Conservation (phyloP, 2,888 invertebrate genomes). For the Hemaris fuciformis region DNA sequence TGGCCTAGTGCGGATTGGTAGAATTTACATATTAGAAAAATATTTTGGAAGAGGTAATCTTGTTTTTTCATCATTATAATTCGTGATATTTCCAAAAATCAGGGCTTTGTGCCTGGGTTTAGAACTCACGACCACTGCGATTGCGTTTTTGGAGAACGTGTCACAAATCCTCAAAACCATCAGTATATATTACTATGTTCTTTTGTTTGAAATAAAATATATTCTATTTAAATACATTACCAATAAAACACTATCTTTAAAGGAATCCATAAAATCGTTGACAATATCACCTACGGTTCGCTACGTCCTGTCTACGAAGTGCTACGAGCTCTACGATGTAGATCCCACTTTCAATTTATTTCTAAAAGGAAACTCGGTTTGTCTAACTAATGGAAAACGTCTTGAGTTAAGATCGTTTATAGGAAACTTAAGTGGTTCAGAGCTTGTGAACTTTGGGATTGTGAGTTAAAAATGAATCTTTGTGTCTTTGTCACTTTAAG, state of each 20-base stretch:
- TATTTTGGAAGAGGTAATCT: no score
- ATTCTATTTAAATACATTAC: background rate
- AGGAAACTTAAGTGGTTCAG: background rate
- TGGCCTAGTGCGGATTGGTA: no score
- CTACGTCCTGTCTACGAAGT: slow-evolving; percentile 20
- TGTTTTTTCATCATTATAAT: no score
- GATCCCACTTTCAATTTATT: slow-evolving; percentile 17
- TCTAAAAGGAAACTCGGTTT: slow-evolving; percentile 3
- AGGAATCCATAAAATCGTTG: background rate
- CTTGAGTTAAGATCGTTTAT: background rate
- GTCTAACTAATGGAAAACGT: slow-evolving; percentile 3
- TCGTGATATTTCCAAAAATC: no score
- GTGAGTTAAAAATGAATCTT: background rate
- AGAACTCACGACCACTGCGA: no score
- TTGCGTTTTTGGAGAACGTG: no score
- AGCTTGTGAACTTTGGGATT: background rate
- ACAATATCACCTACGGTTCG: background rate
- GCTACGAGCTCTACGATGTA: slow-evolving; percentile 13
- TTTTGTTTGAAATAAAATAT: background rate
- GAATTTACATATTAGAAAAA: no score
- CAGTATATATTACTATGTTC: background rate
- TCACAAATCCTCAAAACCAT: no score
- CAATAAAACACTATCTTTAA: no score
- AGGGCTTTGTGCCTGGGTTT: no score
- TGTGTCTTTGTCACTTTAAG: no score